Percentiles rank a stretch among this genome's conserved stretches.
Evolutionary conservation across 2,888 invertebrate species (phyloP).

Genomic region (Pseudolycoriella hygida): DNA sequence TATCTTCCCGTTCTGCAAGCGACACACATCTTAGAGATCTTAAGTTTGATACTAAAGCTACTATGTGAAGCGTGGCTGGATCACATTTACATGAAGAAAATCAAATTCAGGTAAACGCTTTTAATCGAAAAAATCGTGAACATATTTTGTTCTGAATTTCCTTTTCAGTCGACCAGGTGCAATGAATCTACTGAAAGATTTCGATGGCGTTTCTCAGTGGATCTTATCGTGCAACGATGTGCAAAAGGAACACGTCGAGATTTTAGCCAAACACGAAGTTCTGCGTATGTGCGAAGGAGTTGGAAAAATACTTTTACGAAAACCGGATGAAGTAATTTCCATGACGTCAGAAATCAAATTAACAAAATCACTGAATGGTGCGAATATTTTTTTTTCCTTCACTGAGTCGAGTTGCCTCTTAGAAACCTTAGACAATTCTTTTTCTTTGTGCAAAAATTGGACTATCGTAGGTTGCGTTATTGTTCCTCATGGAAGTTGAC

Average conservation of each 20-base stretch:
- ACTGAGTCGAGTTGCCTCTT: no score
- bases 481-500: no score
- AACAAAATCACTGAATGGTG: no score
- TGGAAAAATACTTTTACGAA: constrained; percentile 56
- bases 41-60: constrained; percentile 60
- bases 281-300: constrained; percentile 64
- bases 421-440: no score
- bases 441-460: no score
- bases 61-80: constrained; percentile 80
- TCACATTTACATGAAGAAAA: constrained; percentile 63
- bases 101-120: constrained; percentile 38
- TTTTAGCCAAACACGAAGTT: constrained; percentile 32
- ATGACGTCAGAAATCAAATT: constrained; percentile 29
- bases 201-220: constrained; percentile 63
- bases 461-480: no score
- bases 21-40: constrained; percentile 50
- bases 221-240: constrained; percentile 42
- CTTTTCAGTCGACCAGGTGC: constrained; percentile 53
- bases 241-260: constrained; percentile 29
- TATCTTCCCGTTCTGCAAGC: constrained; percentile 60
- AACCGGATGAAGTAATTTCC: constrained; percentile 69
- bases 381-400: no score
- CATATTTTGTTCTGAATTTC: not conserved
- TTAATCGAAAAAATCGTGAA: not conserved
- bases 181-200: constrained; percentile 60